Evolutionary conservation across 2,888 invertebrate genomes (phyloP).

Genomic region (Tuberolachnus salignus): DNA sequence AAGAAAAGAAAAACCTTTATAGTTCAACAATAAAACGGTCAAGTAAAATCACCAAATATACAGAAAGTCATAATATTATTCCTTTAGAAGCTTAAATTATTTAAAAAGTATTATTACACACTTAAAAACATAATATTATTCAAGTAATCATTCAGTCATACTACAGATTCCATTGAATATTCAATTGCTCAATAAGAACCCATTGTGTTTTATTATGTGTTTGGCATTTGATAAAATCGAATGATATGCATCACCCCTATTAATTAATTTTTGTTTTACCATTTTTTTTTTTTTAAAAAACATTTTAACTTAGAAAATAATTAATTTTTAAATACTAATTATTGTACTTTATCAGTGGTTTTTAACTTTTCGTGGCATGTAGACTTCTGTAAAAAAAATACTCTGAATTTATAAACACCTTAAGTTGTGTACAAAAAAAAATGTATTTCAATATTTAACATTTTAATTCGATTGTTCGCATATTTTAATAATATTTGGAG

Average conservation of each 20-base stretch:
- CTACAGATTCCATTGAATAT: conserved; percentile 26
- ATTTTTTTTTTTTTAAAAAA: conserved; percentile 14
- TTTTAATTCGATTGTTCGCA: no score
- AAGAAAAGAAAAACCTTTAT: background rate
- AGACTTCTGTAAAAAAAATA: no score
- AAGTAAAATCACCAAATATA: background rate
- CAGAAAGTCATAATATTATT: no score
- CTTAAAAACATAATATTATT: background rate
- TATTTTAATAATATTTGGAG: no score
- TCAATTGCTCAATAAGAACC: conserved; percentile 47
- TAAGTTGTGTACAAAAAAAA: no score
- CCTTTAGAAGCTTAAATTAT: background rate
- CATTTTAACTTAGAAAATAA: conserved; percentile 31
- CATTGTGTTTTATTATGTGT: conserved; percentile 6
- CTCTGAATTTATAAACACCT: no score
- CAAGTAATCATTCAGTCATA: conserved; percentile 5
- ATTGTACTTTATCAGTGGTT: no score
- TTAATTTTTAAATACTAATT: conserved; percentile 21
- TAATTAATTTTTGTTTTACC: conserved; percentile 45
- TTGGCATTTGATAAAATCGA: conserved; percentile 47
- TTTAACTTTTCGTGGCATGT: no score
- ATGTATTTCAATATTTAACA: no score
- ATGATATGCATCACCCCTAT: conserved; percentile 29
- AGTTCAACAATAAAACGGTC: background rate
- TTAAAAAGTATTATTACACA: background rate